phyloP scores from a whole-genome alignment of 2,113 vertebrate genomes.

The Rattus rattus region DNA sequence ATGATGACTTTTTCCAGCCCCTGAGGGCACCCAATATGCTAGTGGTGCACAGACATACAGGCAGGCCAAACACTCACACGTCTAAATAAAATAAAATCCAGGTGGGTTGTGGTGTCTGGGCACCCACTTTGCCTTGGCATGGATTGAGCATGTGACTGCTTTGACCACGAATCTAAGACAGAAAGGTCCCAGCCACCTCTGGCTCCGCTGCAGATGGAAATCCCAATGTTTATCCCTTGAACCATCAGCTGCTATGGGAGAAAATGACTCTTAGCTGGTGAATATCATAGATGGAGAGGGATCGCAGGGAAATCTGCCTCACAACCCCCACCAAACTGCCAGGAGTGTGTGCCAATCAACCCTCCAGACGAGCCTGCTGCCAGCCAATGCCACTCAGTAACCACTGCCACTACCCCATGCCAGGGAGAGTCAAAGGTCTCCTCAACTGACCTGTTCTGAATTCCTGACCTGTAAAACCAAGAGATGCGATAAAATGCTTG shows the following conservation, averaged over 20 bases:
- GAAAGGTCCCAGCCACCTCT: not conserved
- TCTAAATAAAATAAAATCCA: not conserved
- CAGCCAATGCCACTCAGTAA: too few relatives aligned
- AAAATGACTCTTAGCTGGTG: not conserved
- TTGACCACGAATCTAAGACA: not conserved
- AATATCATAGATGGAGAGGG: accelerated
- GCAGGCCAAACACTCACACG: not conserved
- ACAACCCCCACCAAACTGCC: accelerated
- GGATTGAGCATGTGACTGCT: not conserved
- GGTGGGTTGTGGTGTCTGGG: not conserved
- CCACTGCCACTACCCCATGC: not conserved
- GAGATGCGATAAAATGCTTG: not conserved
- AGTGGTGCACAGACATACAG: not conserved
- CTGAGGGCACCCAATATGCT: not conserved
- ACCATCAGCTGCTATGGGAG: accelerated
- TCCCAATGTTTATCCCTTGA: not conserved
- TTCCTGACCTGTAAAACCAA: conserved; percentile 22
- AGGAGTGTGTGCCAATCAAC: not conserved
- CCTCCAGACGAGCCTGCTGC: not conserved
- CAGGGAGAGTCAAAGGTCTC: not conserved
- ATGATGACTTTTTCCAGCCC: not conserved
- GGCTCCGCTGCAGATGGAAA: not conserved
- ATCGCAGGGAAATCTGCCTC: not conserved
- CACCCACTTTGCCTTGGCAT: too few relatives aligned
- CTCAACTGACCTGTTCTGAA: not conserved